A percentile compares a stretch with the other conserved stretches of the same genome.
Evolutionary conservation across 37 sponge, comb jelly and placozoan genomes (phyloP).

Genomic region (Agelas oroides): DNA sequence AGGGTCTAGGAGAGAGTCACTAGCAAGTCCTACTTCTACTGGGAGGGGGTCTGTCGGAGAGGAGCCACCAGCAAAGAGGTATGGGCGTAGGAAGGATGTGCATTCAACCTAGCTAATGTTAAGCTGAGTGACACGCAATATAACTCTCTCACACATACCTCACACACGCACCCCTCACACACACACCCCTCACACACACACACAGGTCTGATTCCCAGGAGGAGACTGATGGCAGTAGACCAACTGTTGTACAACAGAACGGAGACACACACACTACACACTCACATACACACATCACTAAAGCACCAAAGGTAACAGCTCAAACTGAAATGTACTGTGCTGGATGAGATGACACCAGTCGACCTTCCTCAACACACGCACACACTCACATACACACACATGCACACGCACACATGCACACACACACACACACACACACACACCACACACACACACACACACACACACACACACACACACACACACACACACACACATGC

Average conservation of each 20-base stretch:
- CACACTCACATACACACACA: slow-evolving; percentile 17
- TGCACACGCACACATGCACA: slow-evolving; percentile 12
- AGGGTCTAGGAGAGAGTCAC: background rate
- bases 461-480: slow-evolving; percentile 1
- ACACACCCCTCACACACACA: too few relatives aligned
- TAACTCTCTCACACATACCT: too few relatives aligned
- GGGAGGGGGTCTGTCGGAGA: background rate
- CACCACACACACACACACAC: slow-evolving; percentile 8
- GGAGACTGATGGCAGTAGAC: background rate
- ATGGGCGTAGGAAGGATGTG: too few relatives aligned
- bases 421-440: background rate
- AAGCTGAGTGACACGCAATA: too few relatives aligned
- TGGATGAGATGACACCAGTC: background rate
- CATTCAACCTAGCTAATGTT: too few relatives aligned
- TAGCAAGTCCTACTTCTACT: background rate
- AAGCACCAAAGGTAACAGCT: background rate
- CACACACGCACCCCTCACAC: too few relatives aligned
- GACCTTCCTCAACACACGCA: background rate
- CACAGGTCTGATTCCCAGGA: too few relatives aligned
- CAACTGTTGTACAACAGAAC: background rate
- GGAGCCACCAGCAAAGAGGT: background rate
- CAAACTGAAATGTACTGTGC: too few relatives aligned
- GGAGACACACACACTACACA: slow-evolving; percentile 23
- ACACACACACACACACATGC: slow-evolving; percentile 35
- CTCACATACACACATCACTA: background rate